phyloP scores from a whole-genome alignment of 2,113 vertebrate genomes.

The Columba livia region DNA sequence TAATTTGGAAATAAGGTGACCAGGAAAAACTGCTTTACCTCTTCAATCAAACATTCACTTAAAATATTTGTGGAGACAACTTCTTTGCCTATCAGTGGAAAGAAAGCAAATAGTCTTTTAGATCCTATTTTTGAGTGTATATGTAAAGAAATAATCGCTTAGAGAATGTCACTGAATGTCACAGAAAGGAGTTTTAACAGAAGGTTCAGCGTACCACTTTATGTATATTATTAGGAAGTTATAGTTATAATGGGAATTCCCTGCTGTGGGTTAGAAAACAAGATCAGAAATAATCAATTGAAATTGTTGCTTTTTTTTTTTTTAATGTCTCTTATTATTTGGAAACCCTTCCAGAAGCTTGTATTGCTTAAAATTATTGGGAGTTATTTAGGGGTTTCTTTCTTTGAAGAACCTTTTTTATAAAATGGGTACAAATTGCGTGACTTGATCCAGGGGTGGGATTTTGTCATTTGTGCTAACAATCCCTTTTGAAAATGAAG shows the following conservation, averaged over 20 bases:
- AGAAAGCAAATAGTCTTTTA: background rate
- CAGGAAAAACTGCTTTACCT: background rate
- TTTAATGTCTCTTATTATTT: background rate
- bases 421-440: background rate
- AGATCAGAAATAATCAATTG: accelerated
- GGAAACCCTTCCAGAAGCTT: background rate
- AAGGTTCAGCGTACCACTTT: background rate
- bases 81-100: background rate
- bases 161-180: background rate
- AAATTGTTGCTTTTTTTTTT: background rate
- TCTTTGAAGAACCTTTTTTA: background rate
- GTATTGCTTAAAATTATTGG: background rate
- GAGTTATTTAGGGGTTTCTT: background rate
- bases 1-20: background rate
- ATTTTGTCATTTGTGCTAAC: background rate
- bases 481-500: background rate
- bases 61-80: background rate
- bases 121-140: background rate
- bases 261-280: background rate
- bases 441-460: background rate
- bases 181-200: background rate
- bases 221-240: background rate
- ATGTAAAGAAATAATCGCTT: background rate
- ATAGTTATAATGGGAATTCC: background rate
- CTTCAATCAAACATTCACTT: background rate